Evolutionary conservation across 2,113 vertebrate genomes (phyloP), one percentile per base, ranked within the genome.

Genomic region (Prochilodus magdalenae): DNA sequence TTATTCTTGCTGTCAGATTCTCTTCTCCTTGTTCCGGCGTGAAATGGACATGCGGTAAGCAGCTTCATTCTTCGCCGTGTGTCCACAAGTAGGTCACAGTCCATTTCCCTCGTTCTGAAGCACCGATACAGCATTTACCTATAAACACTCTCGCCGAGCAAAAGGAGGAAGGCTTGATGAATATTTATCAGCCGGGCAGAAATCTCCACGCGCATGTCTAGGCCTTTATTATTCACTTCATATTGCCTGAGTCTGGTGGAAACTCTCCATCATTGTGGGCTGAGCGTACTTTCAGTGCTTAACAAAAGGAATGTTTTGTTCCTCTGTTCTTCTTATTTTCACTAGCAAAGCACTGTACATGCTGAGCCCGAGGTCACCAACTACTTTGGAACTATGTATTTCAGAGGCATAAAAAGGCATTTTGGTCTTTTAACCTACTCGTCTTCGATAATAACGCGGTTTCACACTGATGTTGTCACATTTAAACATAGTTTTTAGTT

Each of bases 111-210:
- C 73, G 16, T 16, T 66, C 18, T 36, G 72, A 82, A 73, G 27
- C 60, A 67, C 73, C 59, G 71, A 84, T 63, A 29, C 79, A 55
- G 59, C 73, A 73, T 73, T 81, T 73, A 69, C 71, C 49, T 79
- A 51, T n/a, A 57, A 75, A 57, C 49, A 53, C 33, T n/a, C 33
- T 83, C 57, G 11, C 22, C 24, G 65, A 49, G 65, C 74, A 44
- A 53, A 75, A 47, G 16, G 16, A 27, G 55, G 24, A 15, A 59
- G 47, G 40, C 62, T 55, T 85, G 57, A 80, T 79, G 49, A 73
- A 73, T 79, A 78, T 82, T 78, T 82, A 62, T 74, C 16, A 69
- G 22, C 60, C 24, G 14, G 70, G 18, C 51, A 66, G 22, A 55
- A 44, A 49, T 79, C 30, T 60, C n/a, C 62, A 65, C 29, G 47